Evolutionary conservation across 2,113 vertebrate species (phyloP), one percentile per base, ranked within the genome.

Genomic region (Chaetops frenatus): DNA sequence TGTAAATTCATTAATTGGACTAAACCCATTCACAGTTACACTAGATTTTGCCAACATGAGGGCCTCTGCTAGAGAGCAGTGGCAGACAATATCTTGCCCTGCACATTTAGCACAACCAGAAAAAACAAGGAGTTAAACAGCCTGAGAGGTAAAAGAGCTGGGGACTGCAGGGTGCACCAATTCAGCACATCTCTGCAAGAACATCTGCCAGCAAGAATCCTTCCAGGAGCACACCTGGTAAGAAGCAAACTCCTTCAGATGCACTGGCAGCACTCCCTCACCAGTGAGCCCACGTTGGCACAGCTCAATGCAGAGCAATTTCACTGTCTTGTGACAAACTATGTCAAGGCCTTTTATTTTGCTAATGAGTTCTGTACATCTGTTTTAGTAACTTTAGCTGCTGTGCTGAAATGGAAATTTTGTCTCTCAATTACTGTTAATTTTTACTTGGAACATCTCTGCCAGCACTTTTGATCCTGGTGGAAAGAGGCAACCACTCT

Each of bases 371-470:
- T 90, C 76, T 74, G 15, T 45, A 57, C 42, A 27, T 73, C 86
- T 90, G 71, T 77, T 91, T 81, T 67, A 91, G 83, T 80, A 83
- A 80, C 62, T 77, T 47, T 23, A 31, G 54, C 84, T 85, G 33
- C 70, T 65, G 24, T 56, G 17, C 60, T 67, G 86, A 94, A 91
- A 88, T 81, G 60, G 64, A 95, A 94, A 84, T 48, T 91, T 58
- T 72, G 25, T 79, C 90, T 62, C 40, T 86, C 76, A 86, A 74
- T 86, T 91, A 56, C 40, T 71, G 54, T 56, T 97, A 80, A 83
- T 93, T 94, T 96, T 94, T 40, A 48, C 80, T 90, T 70, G 71
- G 85, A 95, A 88, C 54, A 72, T 62, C 57, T 94, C 72, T 66
- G 42, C 51, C 44, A 71, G 56, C 42, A 70, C 54, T 92, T 93